A percentile compares a stretch with the other conserved stretches of the same genome.
These are phyloP conservation scores for Dermolepida albohirtum DNA, from an alignment of 2,888 invertebrate species.

Conservation along the genomic window DNA sequence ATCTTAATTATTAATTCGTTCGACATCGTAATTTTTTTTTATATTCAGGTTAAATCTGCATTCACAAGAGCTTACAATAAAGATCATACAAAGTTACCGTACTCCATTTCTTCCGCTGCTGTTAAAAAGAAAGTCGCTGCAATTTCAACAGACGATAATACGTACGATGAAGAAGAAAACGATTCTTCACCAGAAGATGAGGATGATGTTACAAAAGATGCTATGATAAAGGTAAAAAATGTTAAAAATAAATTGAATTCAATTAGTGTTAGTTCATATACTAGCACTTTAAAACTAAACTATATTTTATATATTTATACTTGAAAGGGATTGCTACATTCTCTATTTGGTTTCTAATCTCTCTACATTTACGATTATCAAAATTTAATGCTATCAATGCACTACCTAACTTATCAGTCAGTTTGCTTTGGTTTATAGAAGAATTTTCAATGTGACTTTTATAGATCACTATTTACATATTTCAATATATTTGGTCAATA, in stretches of 20 bases:
- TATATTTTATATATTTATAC: too few species aligned
- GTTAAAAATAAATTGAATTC: conserved; percentile 5
- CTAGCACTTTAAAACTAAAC: too few species aligned
- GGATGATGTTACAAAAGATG: conserved; percentile 77
- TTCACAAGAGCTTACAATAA: conserved; percentile 96
- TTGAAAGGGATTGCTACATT: too few species aligned
- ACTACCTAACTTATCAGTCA: too few species aligned
- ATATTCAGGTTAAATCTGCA: conserved; percentile 85
- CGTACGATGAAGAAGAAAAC: conserved; percentile 63
- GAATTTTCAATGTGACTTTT: too few species aligned
- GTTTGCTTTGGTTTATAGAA: too few species aligned
- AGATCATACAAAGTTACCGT: conserved; percentile 80
- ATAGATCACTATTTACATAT: too few species aligned
- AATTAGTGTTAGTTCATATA: neutral
- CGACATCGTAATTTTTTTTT: conserved; percentile 26
- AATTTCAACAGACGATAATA: conserved; percentile 62
- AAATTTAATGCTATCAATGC: too few species aligned
- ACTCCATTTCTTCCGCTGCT: conserved; percentile 72
- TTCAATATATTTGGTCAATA: too few species aligned
- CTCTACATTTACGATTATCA: too few species aligned
- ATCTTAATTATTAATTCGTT: too few species aligned
- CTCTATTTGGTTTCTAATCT: too few species aligned
- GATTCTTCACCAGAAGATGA: conserved; percentile 67
- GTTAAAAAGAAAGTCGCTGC: conserved; percentile 71
- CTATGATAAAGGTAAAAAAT: conserved; percentile 79